Evolutionary conservation across 1,140 invertebrate species (phyloP), one percentile per base, ranked within the genome.

Genomic region (Neotoxoptera formosana): DNA sequence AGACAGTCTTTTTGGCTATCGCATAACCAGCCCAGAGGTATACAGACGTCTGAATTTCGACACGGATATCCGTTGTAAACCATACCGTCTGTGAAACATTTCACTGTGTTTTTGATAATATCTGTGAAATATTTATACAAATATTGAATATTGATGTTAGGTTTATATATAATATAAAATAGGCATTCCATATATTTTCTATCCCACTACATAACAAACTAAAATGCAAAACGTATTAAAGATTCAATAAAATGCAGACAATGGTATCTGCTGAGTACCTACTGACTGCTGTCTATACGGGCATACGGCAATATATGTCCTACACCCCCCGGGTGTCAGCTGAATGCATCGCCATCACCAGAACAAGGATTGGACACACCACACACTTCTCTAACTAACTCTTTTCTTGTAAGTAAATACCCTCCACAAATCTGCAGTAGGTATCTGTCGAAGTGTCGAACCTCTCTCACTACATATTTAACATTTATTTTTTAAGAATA

Each of bases 1-100:
- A 81, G 76, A 90, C 94, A 94, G 91, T 94, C 94, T 56, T 94
- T 90, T 91, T 94, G 94, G 7, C 94, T 93, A 86, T 94, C 94
- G 88, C 94, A 94, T 89, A 94, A 76, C 94, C 94, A 94, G 23
- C 94, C 94, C 23, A 93, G 23, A 14, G 92, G 93, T 56, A 94
- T 84, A 60, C 94, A 94, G 67, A 93, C 53, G 53, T 93, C 93
- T 2, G 93, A 93, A 51, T 94, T 94, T 34, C 81, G 84, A 93
- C 94, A 95, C 4, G 94, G 93, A 88, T 94, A 94, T 91, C 94
- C 94, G 41, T 94, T 94, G 93, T 92, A 94, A 83, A 93, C 93
- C 56, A 93, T 90, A 47, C 93, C 94, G 34, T 94, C 84, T 84
- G 94, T 41, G 89, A 93, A 94, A 47, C 93, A 93, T 93, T 88